These are phyloP conservation scores for Gymnobelideus leadbeateri DNA, from an alignment of 2,113 vertebrate species.

Conservation along the genomic window DNA sequence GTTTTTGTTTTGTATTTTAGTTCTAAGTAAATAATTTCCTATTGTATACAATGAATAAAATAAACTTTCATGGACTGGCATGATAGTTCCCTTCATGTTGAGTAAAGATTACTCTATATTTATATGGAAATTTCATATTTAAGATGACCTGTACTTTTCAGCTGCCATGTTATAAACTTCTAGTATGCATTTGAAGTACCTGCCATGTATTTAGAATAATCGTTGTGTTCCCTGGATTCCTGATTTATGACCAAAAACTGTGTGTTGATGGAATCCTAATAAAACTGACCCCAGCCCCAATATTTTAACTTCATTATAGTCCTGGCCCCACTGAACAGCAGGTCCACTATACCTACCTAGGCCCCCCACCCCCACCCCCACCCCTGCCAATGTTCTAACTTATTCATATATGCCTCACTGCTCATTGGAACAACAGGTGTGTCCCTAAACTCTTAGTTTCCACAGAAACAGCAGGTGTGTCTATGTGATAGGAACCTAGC, in stretches of 20 bases:
- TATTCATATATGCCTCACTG: no score
- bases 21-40: slow-evolving; percentile 29
- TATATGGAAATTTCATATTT: slow-evolving; percentile 25
- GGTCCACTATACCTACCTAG: no score
- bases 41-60: slow-evolving; percentile 17
- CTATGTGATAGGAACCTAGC: no score
- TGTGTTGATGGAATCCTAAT: background rate
- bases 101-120: background rate
- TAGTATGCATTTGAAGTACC: background rate
- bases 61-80: slow-evolving; percentile 36
- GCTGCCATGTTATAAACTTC: slow-evolving; percentile 35
- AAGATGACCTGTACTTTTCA: background rate
- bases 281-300: no score
- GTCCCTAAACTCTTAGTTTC: no score
- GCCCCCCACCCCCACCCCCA: no score
- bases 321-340: no score
- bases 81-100: slow-evolving; percentile 32
- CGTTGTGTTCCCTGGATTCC: background rate
- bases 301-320: no score
- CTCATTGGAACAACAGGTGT: no score
- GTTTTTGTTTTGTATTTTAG: slow-evolving; percentile 14
- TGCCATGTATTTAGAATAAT: slow-evolving; percentile 13
- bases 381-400: no score
- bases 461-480: no score
- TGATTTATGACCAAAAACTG: slow-evolving; percentile 22